Conservation (phyloP, 2,113 vertebrate species). For the Ceyx melanurus region DNA sequence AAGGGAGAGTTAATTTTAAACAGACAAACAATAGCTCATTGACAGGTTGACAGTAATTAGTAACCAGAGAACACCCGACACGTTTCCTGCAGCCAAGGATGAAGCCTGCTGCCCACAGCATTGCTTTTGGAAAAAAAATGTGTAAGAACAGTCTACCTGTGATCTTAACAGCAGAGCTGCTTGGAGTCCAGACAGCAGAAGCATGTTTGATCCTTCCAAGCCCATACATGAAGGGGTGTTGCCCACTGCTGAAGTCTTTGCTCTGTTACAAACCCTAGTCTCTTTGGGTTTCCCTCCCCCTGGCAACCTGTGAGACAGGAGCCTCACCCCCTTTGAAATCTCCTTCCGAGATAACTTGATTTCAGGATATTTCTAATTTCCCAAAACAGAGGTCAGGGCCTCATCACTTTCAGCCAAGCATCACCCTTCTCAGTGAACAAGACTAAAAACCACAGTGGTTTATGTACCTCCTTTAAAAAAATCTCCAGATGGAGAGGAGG, state of each 20-base stretch:
- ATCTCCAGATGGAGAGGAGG: not conserved
- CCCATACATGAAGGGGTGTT: not conserved
- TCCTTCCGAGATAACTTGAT: not conserved
- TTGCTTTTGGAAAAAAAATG: not conserved
- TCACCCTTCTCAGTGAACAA: not conserved
- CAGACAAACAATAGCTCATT: conserved; percentile 51
- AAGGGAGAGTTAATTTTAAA: conserved; percentile 59
- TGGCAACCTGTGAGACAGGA: not conserved
- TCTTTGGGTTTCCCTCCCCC: not conserved
- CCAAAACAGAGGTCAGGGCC: not conserved
- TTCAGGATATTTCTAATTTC: not conserved
- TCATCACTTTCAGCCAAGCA: not conserved
- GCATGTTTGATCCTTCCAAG: not conserved
- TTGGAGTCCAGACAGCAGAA: not conserved
- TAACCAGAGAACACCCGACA: conserved; percentile 21
- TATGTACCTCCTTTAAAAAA: not conserved
- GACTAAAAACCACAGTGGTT: not conserved
- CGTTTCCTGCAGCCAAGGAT: not conserved
- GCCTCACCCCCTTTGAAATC: not conserved
- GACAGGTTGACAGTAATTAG: conserved; percentile 46
- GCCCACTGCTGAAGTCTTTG: not conserved
- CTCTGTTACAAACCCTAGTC: not conserved
- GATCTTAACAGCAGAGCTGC: not conserved
- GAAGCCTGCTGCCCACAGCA: fast-evolving
- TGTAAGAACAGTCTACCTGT: not conserved